Evolutionary conservation across 2,888 invertebrate genomes (phyloP).

Genomic region (Drosophila prostipennis): DNA sequence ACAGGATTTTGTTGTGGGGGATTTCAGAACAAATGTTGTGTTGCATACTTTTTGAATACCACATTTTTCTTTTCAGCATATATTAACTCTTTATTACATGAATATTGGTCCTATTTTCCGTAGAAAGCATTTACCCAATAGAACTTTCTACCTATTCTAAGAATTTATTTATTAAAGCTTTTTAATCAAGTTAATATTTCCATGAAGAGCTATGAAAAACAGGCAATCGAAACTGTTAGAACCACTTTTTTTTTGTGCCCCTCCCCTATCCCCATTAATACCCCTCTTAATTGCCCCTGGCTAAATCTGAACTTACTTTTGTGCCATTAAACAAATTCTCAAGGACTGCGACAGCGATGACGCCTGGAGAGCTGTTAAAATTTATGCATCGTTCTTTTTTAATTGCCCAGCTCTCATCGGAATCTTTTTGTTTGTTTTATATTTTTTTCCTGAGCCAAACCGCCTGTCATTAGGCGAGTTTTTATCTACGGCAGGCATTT

Average conservation of each 20-base stretch:
- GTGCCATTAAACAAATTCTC: conserved; percentile 47
- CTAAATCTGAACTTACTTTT: conserved; percentile 10
- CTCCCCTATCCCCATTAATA: conserved; percentile 1
- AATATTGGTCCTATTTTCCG: neutral
- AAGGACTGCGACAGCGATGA: conserved; percentile 37
- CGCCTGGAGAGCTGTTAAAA: conserved; percentile 20
- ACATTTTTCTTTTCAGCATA: too few relatives aligned
- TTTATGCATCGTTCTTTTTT: conserved; percentile 53
- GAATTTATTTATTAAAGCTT: neutral
- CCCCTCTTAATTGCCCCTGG: conserved; percentile 16
- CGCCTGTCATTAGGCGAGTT: conserved; percentile 63
- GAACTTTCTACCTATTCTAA: neutral
- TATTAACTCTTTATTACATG: too few relatives aligned
- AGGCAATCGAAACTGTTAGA: neutral
- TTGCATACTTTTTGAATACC: too few relatives aligned
- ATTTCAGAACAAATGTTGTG: too few relatives aligned
- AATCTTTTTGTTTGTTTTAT: conserved; percentile 24
- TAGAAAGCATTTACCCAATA: too few relatives aligned
- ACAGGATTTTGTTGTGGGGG: too few relatives aligned
- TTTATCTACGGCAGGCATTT: conserved; percentile 63
- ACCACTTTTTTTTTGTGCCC: neutral
- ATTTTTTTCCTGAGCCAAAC: conserved; percentile 2
- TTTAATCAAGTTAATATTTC: neutral
- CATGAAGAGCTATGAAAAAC: neutral
- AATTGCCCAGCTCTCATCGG: conserved; percentile 40